phyloP scores from a whole-genome alignment of 1,140 invertebrate species.

The Zaprionus gabonicus region DNA sequence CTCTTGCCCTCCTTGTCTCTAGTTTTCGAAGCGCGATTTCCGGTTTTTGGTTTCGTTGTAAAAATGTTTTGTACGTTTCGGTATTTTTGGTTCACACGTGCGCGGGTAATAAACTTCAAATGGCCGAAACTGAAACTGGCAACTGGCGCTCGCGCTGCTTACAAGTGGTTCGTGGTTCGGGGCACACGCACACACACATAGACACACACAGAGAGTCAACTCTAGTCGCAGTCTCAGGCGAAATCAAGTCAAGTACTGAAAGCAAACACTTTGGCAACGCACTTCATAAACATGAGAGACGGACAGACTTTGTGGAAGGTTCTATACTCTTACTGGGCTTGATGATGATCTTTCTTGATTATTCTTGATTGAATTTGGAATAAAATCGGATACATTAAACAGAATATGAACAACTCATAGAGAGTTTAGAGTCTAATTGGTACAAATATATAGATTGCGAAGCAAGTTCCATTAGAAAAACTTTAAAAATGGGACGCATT shows the following conservation, averaged over 20 bases:
- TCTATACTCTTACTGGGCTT: neutral
- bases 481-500: neutral
- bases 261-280: conserved; percentile 48
- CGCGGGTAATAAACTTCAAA: conserved; percentile 81
- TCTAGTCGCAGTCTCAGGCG: conserved; percentile 18
- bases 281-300: conserved; percentile 31
- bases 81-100: conserved; percentile 82
- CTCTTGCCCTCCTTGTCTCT: neutral
- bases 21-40: conserved; percentile 51
- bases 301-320: neutral
- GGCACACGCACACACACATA: conserved; percentile 11
- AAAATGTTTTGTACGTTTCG: conserved; percentile 72
- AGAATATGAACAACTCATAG: too few species aligned
- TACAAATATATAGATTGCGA: neutral
- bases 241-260: conserved; percentile 54
- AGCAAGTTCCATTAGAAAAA: neutral
- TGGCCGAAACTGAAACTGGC: conserved; percentile 64
- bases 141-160: conserved; percentile 42
- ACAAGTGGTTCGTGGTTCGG: conserved; percentile 47
- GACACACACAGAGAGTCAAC: neutral
- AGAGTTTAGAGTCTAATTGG: too few species aligned
- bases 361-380: too few species aligned
- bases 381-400: too few species aligned
- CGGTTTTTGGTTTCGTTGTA: conserved; percentile 79
- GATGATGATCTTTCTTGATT: neutral